A percentile compares a stretch with the other conserved stretches of the same genome.
These are phyloP conservation scores for Dermatemys mawii DNA, from an alignment of 2,113 vertebrate genomes.

Conservation along the genomic window DNA sequence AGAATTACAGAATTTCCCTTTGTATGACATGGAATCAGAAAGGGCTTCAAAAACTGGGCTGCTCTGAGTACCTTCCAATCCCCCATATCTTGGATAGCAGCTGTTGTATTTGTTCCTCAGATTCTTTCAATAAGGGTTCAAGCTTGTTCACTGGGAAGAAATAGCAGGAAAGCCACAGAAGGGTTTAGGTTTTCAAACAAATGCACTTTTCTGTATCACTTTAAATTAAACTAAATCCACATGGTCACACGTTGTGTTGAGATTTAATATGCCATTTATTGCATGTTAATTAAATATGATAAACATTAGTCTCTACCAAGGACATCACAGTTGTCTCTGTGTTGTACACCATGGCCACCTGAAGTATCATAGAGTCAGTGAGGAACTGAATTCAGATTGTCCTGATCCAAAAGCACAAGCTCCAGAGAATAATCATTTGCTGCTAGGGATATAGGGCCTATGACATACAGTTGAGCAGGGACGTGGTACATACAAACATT, in stretches of 20 bases:
- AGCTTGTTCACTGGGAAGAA: neutral
- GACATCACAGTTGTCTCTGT: neutral
- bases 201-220: neutral
- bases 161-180: neutral
- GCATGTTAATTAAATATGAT: conserved; percentile 2
- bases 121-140: neutral
- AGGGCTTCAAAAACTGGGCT: neutral
- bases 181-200: neutral
- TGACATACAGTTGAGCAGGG: neutral
- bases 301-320: neutral
- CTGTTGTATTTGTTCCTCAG: neutral
- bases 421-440: neutral
- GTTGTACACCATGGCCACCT: neutral
- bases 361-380: neutral
- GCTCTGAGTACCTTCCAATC: neutral
- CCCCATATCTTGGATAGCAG: neutral
- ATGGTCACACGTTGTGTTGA: neutral
- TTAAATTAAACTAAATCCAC: neutral
- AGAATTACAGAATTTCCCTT: neutral
- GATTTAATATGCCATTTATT: neutral
- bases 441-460: neutral
- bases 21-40: neutral
- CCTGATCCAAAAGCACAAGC: neutral
- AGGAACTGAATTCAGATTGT: neutral
- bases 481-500: neutral